These are phyloP conservation scores for Tachina fera DNA, from an alignment of 2,888 invertebrate species.

Conservation along the genomic window DNA sequence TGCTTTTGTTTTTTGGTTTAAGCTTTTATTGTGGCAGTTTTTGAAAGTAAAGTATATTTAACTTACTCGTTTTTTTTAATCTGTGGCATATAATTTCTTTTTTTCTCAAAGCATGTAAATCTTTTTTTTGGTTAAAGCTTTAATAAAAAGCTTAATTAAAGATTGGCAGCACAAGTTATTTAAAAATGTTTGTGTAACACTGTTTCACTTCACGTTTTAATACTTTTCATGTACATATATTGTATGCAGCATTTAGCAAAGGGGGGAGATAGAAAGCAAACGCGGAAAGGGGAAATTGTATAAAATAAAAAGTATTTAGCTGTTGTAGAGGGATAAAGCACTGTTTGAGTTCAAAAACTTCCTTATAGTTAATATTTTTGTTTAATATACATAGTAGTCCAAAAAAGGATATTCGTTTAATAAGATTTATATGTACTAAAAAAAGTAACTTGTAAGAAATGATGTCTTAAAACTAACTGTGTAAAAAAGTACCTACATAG, in stretches of 20 bases:
- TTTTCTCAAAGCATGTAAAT: neutral
- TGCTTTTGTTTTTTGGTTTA: neutral
- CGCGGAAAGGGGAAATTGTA: neutral
- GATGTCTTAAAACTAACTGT: neutral
- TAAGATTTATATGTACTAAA: no score
- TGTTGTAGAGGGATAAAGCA: conserved; percentile 3
- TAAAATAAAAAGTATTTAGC: neutral
- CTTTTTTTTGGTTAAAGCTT: conserved; percentile 12
- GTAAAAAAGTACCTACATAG: neutral
- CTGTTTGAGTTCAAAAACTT: neutral
- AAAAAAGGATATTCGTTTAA: no score
- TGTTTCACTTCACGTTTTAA: neutral
- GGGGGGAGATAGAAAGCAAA: neutral
- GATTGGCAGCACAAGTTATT: conserved; percentile 8
- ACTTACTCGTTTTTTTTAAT: conserved; percentile 8
- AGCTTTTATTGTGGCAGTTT: neutral
- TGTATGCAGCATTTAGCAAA: neutral
- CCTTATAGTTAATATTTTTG: neutral
- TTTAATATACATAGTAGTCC: no score
- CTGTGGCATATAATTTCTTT: neutral
- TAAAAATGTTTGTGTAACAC: neutral
- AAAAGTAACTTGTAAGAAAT: neutral
- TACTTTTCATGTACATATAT: neutral
- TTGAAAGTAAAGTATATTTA: neutral
- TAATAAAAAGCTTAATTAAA: conserved; percentile 3